These are phyloP conservation scores for Perca fluviatilis DNA, from an alignment of 2,113 vertebrate species.

Conservation along the genomic window DNA sequence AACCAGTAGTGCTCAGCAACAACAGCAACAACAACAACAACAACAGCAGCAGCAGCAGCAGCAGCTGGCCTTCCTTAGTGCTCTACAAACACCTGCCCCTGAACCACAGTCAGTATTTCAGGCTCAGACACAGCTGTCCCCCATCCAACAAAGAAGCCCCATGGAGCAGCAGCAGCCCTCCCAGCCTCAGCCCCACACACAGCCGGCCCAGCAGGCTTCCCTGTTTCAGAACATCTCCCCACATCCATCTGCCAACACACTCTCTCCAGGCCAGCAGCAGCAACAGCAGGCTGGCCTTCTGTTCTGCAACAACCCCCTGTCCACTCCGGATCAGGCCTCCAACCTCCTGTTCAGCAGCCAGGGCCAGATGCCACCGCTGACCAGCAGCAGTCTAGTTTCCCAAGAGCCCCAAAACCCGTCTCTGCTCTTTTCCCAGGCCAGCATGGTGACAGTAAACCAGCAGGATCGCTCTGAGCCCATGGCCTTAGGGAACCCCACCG, in stretches of 20 bases:
- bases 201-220: constrained; percentile 88
- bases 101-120: constrained; percentile 86
- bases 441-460: constrained; percentile 87
- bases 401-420: constrained; percentile 90
- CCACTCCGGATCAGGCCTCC: constrained; percentile 89
- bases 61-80: constrained; percentile 92
- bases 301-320: constrained; percentile 88
- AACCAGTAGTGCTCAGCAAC: constrained; percentile 81
- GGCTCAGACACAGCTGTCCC: constrained; percentile 81
- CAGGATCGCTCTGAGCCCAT: constrained; percentile 92
- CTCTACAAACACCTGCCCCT: constrained; percentile 79
- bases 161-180: constrained; percentile 92
- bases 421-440: constrained; percentile 90
- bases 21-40: constrained; percentile 79
- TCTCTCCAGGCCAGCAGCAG: constrained; percentile 84
- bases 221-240: constrained; percentile 84
- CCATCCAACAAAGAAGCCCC: constrained; percentile 89
- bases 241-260: constrained; percentile 78
- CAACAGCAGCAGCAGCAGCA: constrained; percentile 78
- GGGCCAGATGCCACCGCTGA: constrained; percentile 83
- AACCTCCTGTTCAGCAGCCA: constrained; percentile 82
- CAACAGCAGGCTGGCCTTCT: constrained; percentile 91
- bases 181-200: constrained; percentile 85
- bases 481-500: constrained; percentile 89
- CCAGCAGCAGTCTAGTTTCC: constrained; percentile 79